Evolutionary conservation across 2,888 invertebrate species (phyloP).

Genomic region (Seira sanloemensis): DNA sequence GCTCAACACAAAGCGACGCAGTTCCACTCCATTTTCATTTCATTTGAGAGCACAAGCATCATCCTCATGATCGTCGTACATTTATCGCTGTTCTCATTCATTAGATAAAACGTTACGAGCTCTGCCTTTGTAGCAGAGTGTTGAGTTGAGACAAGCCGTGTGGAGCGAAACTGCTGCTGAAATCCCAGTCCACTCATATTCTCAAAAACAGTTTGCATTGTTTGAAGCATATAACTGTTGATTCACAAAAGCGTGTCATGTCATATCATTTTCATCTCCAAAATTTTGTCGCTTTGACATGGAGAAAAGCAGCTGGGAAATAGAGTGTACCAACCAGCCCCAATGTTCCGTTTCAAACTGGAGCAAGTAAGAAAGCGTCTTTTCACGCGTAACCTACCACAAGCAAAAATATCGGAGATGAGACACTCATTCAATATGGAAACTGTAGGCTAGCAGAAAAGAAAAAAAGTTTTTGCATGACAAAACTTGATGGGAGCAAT

Average conservation of each 20-base stretch:
- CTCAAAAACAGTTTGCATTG: neutral
- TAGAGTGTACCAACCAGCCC: neutral
- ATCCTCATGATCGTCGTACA: neutral
- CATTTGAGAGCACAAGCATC: neutral
- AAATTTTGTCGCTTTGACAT: neutral
- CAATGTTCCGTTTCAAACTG: neutral
- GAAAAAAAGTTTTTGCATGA: too few species aligned
- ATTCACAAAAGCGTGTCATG: conserved; percentile 27
- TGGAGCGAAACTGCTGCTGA: neutral
- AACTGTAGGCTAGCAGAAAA: neutral
- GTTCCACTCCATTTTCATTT: conserved; percentile 24
- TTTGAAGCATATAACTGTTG: conserved; percentile 13
- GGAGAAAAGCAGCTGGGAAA: neutral
- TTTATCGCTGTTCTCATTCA: neutral
- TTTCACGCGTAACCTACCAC: neutral
- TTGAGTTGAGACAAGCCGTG: neutral
- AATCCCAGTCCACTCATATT: neutral
- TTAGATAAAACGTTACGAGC: neutral
- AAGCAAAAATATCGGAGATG: neutral
- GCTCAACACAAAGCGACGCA: neutral
- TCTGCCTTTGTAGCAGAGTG: neutral
- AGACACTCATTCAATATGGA: neutral
- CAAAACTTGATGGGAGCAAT: neutral
- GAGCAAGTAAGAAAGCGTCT: too few species aligned
- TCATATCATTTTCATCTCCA: conserved; percentile 33